phyloP scores from a whole-genome alignment of 2,113 vertebrate species.

The Callipepla californica region DNA sequence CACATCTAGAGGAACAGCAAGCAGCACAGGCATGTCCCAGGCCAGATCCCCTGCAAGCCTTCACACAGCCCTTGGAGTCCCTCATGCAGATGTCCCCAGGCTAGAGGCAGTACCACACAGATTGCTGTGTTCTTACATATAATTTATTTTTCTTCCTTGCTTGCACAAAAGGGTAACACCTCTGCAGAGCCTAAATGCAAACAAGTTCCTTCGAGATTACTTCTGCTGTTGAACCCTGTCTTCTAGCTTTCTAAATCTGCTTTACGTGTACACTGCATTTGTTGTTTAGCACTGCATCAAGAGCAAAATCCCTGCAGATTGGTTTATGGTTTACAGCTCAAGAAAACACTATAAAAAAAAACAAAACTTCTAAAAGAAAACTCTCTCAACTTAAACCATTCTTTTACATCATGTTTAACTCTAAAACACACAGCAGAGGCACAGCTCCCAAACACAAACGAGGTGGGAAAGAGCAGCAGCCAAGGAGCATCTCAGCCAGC shows the following conservation, averaged over 20 bases:
- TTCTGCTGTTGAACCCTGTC: neutral
- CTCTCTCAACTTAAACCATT: neutral
- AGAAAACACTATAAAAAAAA: neutral
- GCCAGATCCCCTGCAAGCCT: neutral
- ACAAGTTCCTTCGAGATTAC: neutral
- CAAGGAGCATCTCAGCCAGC: neutral
- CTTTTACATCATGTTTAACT: neutral
- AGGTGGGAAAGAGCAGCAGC: neutral
- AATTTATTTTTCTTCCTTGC: neutral
- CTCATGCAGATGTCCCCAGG: neutral
- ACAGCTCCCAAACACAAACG: neutral
- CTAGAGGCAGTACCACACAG: accelerated
- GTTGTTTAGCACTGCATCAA: neutral
- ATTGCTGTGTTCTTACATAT: accelerated
- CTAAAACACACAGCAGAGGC: neutral
- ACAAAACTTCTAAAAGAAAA: neutral
- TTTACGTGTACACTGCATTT: neutral
- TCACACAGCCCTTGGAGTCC: neutral
- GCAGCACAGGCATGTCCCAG: no score
- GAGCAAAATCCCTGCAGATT: neutral
- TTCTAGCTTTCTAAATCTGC: neutral
- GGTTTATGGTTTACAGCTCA: neutral
- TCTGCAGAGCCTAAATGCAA: neutral
- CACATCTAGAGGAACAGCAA: no score
- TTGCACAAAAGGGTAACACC: neutral